Evolutionary conservation across 1,140 invertebrate genomes (phyloP).

Genomic region (Dufourea novaeangliae): DNA sequence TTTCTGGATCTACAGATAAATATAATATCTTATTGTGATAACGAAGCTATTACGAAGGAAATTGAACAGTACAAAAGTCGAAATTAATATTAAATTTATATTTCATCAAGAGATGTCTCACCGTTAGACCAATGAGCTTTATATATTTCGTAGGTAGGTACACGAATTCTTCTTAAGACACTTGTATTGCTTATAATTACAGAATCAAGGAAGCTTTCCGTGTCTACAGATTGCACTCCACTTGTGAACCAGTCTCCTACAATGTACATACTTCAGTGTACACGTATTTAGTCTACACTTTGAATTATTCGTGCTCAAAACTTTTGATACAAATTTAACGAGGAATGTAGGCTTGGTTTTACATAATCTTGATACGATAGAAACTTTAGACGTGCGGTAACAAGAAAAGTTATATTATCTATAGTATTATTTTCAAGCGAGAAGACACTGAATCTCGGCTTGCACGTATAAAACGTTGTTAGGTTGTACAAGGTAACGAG

Average conservation of each 20-base stretch:
- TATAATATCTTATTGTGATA: slow-evolving; percentile 9
- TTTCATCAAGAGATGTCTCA: slow-evolving; percentile 39
- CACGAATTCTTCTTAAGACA: slow-evolving; percentile 51
- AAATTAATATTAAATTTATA: not conserved
- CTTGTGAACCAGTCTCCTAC: slow-evolving; percentile 61
- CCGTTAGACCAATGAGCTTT: slow-evolving; percentile 70
- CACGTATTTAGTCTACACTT: slow-evolving; percentile 21
- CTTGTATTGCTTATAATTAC: slow-evolving; percentile 57
- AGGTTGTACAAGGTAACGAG: slow-evolving; percentile 22
- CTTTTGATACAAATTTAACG: slow-evolving; percentile 11
- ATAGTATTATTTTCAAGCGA: slow-evolving; percentile 41
- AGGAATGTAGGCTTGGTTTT: slow-evolving; percentile 29
- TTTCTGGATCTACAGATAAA: slow-evolving; percentile 61
- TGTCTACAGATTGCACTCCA: slow-evolving; percentile 55
- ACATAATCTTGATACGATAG: slow-evolving; percentile 3
- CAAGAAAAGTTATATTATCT: slow-evolving; percentile 22
- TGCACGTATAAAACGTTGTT: slow-evolving; percentile 18
- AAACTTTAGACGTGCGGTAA: not conserved
- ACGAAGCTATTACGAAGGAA: not conserved
- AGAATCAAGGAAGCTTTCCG: slow-evolving; percentile 55
- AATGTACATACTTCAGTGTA: slow-evolving; percentile 59
- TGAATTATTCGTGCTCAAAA: slow-evolving; percentile 1
- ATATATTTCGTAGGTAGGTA: slow-evolving; percentile 53
- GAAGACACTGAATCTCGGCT: slow-evolving; percentile 27
- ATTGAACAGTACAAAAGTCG: slow-evolving; percentile 9